Conservation (phyloP, 2,797 vertebrate genomes). For the Ceyx erithaca region DNA sequence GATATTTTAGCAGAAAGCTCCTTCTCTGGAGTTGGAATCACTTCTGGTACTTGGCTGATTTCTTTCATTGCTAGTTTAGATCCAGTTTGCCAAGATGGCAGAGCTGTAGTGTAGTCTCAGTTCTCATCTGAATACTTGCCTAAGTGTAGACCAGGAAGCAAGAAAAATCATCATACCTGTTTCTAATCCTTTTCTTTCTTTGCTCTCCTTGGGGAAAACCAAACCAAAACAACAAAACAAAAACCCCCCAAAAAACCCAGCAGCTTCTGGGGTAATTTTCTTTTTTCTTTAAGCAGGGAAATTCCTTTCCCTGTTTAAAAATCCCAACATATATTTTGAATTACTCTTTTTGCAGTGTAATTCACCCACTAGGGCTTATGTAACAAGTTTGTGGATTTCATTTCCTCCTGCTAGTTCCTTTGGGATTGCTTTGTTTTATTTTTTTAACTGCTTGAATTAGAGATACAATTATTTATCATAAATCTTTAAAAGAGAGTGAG, state of each 20-base stretch:
- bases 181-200: not conserved
- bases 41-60: not conserved
- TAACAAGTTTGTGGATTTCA: not conserved
- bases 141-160: not conserved
- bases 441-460: not conserved
- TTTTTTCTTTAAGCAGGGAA: rapidly evolving
- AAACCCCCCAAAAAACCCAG: not conserved
- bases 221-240: not conserved
- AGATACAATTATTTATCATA: not conserved
- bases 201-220: too few relatives aligned
- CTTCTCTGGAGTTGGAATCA: not conserved
- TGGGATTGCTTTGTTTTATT: not conserved
- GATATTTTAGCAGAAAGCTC: not conserved
- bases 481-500: not conserved
- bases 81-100: not conserved
- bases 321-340: not conserved
- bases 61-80: not conserved
- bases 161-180: not conserved
- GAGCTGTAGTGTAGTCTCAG: not conserved
- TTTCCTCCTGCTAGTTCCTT: not conserved
- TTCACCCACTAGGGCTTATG: not conserved
- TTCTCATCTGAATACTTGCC: not conserved
- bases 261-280: not conserved
- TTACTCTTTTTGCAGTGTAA: not conserved
- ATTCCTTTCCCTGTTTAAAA: not conserved